Conservation (phyloP, 2,797 vertebrate species). For the Silurus aristotelis region DNA sequence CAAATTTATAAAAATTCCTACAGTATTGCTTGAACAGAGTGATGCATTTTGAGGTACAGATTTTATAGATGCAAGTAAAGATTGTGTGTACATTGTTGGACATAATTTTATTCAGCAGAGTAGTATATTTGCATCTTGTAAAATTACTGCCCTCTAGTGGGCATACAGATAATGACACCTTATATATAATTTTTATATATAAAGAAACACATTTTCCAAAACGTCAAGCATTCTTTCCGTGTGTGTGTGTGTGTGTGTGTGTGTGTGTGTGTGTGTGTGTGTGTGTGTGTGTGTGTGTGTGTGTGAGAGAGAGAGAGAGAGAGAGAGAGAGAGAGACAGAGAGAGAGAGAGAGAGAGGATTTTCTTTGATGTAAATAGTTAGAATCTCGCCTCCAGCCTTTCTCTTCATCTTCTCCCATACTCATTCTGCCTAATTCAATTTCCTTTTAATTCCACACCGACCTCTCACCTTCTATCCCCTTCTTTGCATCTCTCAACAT, state of each 20-base stretch:
- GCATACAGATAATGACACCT: background rate
- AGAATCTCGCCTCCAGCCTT: constrained; percentile 8
- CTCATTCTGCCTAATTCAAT: constrained; percentile 21
- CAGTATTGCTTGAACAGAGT: background rate
- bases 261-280: no score
- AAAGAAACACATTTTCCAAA: background rate
- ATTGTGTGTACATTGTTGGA: background rate
- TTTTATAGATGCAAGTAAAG: no score
- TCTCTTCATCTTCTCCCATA: background rate
- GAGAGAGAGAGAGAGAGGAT: no score
- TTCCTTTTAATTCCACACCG: background rate
- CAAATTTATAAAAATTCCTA: background rate
- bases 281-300: no score
- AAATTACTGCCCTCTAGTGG: constrained; percentile 52
- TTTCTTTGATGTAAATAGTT: constrained; percentile 21
- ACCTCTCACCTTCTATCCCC: constrained; percentile 9
- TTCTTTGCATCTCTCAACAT: background rate
- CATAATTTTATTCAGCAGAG: background rate
- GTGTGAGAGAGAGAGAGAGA: no score
- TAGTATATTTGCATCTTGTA: background rate
- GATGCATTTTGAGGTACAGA: background rate
- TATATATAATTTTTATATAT: background rate
- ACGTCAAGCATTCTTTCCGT: background rate
- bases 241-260: no score
- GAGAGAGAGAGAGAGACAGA: background rate